A percentile compares a stretch with the other conserved stretches of the same genome.
These are phyloP conservation scores for Rhagonycha fulva DNA, from an alignment of 2,888 invertebrate species.

Conservation along the genomic window DNA sequence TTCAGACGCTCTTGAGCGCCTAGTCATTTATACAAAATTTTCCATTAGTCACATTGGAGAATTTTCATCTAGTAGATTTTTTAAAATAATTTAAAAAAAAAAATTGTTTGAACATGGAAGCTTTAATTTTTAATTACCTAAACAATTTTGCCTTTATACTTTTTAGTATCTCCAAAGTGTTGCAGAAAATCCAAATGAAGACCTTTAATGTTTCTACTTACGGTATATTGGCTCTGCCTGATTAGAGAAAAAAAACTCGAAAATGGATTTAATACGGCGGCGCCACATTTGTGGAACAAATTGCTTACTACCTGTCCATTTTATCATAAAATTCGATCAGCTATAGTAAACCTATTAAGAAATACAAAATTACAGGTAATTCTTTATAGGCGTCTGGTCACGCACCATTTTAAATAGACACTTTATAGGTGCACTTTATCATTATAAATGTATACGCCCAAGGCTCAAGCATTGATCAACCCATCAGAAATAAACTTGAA, in stretches of 20 bases:
- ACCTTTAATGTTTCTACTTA: not conserved
- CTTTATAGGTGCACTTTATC: conserved; percentile 10
- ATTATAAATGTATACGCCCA: conserved; percentile 5
- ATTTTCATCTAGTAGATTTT: too few relatives aligned
- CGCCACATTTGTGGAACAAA: conserved; percentile 17
- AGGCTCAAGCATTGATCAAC: not conserved
- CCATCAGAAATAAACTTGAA: not conserved
- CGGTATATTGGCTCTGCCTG: not conserved
- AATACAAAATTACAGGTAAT: conserved; percentile 26
- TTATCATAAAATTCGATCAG: conserved; percentile 21
- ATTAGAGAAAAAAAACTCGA: not conserved
- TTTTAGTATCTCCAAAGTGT: not conserved
- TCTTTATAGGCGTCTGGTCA: conserved; percentile 26
- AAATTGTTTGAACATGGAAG: too few relatives aligned
- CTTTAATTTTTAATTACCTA: too few relatives aligned
- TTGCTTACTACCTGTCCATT: conserved; percentile 10
- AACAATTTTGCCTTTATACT: too few relatives aligned
- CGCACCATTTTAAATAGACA: conserved; percentile 14
- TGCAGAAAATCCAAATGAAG: not conserved
- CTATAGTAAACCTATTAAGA: conserved; percentile 22
- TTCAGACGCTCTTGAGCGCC: too few relatives aligned
- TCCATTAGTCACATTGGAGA: too few relatives aligned
- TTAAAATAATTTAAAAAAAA: too few relatives aligned
- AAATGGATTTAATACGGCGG: not conserved
- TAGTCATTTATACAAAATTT: too few relatives aligned